Conservation (phyloP, 2,888 invertebrate genomes). For the Melanargia galathea region DNA sequence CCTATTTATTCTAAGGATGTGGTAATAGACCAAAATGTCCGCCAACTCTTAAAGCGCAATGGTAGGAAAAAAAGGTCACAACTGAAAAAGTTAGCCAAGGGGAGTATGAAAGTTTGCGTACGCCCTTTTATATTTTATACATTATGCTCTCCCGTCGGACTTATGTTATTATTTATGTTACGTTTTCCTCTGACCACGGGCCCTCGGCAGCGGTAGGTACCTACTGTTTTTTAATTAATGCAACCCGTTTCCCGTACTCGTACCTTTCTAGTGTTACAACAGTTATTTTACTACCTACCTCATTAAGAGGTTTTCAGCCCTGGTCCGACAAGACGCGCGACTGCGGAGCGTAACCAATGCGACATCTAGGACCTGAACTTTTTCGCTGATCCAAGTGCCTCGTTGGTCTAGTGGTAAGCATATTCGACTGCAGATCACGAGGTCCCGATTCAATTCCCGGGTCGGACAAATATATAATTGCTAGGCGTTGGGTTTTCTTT, state of each 20-base stretch:
- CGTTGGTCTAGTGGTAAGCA: no score
- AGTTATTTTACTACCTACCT: slow-evolving; percentile 75
- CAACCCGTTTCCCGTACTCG: slow-evolving; percentile 54
- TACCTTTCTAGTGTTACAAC: slow-evolving; percentile 77
- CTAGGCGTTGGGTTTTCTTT: no score
- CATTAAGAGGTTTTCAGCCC: slow-evolving; percentile 66
- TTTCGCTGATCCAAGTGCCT: no score
- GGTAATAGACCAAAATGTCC: not conserved
- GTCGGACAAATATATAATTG: no score
- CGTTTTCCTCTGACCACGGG: slow-evolving; percentile 70
- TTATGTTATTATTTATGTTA: slow-evolving; percentile 76
- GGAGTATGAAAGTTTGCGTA: slow-evolving; percentile 70
- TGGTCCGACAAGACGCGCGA: not conserved
- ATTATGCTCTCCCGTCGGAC: slow-evolving; percentile 59
- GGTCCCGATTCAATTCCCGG: no score
- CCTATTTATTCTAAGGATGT: no score
- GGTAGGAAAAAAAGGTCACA: slow-evolving; percentile 66
- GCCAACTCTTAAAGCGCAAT: slow-evolving; percentile 42
- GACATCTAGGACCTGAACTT: not conserved
- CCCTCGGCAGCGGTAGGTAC: slow-evolving; percentile 61
- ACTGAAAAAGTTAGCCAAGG: slow-evolving; percentile 75
- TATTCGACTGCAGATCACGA: no score
- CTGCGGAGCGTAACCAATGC: not conserved
- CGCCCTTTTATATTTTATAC: slow-evolving; percentile 70
- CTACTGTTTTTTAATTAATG: slow-evolving; percentile 78